A percentile compares a stretch with the other conserved stretches of the same genome.
phyloP scores from a whole-genome alignment of 2,888 invertebrate genomes.

The Stegophylla sp. region DNA sequence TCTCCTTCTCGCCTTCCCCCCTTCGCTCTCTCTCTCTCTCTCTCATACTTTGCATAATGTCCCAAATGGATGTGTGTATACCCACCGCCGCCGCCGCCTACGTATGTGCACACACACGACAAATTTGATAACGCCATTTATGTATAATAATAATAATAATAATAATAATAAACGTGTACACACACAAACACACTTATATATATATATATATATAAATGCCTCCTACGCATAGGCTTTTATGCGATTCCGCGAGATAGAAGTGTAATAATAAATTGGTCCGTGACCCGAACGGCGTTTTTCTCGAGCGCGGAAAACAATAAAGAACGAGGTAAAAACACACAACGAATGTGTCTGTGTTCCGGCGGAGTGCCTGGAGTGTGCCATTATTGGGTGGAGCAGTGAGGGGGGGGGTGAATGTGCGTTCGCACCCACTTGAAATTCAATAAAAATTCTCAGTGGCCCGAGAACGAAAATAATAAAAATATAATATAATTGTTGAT shows the following conservation, averaged over 20 bases:
- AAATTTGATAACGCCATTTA: constrained; percentile 36
- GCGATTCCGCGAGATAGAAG: not conserved
- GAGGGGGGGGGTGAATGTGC: too few species aligned
- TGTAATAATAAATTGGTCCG: not conserved
- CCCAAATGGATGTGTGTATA: constrained; percentile 30
- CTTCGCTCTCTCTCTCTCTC: too few species aligned
- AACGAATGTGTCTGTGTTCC: too few species aligned
- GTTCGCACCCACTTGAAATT: too few species aligned
- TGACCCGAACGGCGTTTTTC: constrained; percentile 5
- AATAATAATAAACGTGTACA: not conserved
- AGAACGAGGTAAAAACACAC: too few species aligned
- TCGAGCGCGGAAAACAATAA: too few species aligned
- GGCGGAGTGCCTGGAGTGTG: too few species aligned
- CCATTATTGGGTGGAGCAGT: too few species aligned
- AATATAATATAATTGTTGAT: too few species aligned
- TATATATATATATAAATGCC: not conserved
- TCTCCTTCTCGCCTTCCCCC: not conserved
- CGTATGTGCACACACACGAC: not conserved
- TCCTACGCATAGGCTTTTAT: not conserved
- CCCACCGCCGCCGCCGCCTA: not conserved
- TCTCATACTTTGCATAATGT: constrained; percentile 46
- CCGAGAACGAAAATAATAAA: too few species aligned
- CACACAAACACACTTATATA: not conserved
- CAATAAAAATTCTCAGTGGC: too few species aligned
- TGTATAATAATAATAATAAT: too few species aligned